These are phyloP conservation scores for Diabrotica undecimpunctata DNA, from an alignment of 1,140 invertebrate species.

Conservation along the genomic window DNA sequence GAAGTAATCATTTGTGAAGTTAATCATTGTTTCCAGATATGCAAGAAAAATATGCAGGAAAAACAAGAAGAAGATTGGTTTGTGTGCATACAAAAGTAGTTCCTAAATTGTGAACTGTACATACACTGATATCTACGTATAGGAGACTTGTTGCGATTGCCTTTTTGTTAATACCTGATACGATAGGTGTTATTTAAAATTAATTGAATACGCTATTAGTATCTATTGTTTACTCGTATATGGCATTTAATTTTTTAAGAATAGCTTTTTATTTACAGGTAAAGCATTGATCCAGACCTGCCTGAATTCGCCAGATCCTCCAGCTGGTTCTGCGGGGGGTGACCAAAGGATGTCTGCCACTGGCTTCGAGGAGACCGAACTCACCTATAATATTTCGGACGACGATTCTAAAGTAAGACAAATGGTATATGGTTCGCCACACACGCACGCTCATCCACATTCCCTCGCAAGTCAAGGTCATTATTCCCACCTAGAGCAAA, in stretches of 20 bases:
- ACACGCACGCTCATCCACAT: constrained; percentile 56
- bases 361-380: constrained; percentile 97
- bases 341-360: constrained; percentile 98
- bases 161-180: not conserved
- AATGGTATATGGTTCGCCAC: constrained; percentile 79
- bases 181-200: no score
- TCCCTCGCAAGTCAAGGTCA: constrained; percentile 46
- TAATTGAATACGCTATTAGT: not conserved
- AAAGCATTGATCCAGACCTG: constrained; percentile 98
- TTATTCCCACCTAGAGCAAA: constrained; percentile 44
- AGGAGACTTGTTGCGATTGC: not conserved
- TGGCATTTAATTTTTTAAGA: not conserved
- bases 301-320: constrained; percentile 94
- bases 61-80: no score
- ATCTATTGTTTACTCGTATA: not conserved
- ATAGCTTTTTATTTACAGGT: constrained; percentile 9
- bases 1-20: no score
- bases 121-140: no score
- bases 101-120: no score
- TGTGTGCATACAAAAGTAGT: no score
- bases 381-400: constrained; percentile 93
- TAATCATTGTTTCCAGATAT: no score
- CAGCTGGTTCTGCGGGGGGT: constrained; percentile 62
- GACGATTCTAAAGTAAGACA: constrained; percentile 95
- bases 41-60: no score